Percentiles rank a stretch among this genome's conserved stretches.
phyloP scores from a whole-genome alignment of 35 echinoderm and acorn worm species.

The Amphiura filiformis region DNA sequence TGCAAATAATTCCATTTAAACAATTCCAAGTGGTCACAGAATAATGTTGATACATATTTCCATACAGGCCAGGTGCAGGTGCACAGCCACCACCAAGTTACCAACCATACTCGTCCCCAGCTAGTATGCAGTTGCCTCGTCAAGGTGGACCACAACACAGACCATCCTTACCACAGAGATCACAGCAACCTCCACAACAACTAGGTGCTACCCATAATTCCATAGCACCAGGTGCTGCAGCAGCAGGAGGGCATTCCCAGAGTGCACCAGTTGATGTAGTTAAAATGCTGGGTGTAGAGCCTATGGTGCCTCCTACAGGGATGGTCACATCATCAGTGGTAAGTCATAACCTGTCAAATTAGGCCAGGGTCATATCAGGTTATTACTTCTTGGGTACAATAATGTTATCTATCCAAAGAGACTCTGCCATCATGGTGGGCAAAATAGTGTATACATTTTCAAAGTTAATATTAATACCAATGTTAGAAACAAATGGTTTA shows the following conservation, averaged over 20 bases:
- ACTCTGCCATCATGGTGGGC: too few species aligned
- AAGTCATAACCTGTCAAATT: not conserved
- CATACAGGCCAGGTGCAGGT: too few species aligned
- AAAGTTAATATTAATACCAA: too few species aligned
- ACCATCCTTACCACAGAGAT: not conserved
- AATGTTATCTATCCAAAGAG: too few species aligned
- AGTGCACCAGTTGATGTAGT: not conserved
- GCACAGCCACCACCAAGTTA: not conserved
- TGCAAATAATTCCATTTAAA: too few species aligned
- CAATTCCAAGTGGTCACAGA: too few species aligned
- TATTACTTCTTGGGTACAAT: too few species aligned
- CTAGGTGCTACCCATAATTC: not conserved
- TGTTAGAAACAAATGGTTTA: too few species aligned
- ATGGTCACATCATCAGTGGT: not conserved
- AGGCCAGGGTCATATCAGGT: too few species aligned
- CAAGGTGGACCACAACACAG: not conserved
- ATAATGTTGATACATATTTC: too few species aligned
- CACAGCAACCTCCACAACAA: not conserved
- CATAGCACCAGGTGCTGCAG: not conserved
- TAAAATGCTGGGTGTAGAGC: conserved; percentile 15
- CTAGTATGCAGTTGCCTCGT: not conserved
- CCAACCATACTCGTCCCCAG: not conserved
- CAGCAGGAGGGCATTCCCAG: not conserved
- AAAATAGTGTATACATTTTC: too few species aligned
- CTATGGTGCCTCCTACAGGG: conserved; percentile 15